Evolutionary conservation across 2,113 vertebrate species (phyloP).

Genomic region (Ptilorrhoa leucosticta): DNA sequence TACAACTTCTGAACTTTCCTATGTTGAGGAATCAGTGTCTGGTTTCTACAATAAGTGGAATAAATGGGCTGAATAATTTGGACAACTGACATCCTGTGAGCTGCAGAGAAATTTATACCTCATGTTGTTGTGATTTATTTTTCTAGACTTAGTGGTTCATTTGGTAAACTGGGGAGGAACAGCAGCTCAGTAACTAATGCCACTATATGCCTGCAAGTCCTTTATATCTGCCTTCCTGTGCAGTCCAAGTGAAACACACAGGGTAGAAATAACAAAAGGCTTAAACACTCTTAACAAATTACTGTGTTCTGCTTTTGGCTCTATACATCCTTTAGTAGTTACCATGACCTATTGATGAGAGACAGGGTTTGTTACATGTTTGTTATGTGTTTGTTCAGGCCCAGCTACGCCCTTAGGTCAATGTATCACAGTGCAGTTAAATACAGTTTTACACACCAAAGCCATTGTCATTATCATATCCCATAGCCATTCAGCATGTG

Average conservation of each 20-base stretch:
- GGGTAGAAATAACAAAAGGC: background rate
- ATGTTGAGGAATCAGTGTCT: background rate
- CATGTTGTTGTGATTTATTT: background rate
- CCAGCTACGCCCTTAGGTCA: background rate
- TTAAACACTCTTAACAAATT: background rate
- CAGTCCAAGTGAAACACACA: background rate
- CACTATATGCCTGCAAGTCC: background rate
- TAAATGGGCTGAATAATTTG: background rate
- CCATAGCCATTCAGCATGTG: background rate
- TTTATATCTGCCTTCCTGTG: background rate
- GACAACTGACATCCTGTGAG: background rate
- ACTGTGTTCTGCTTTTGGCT: background rate
- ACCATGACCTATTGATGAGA: background rate
- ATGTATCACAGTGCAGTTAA: background rate
- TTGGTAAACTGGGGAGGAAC: background rate
- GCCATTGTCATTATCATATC: background rate
- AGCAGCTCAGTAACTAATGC: background rate
- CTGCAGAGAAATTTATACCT: background rate
- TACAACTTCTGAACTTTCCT: background rate
- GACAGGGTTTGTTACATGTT: background rate
- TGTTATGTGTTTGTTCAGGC: background rate
- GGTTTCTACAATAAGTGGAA: background rate
- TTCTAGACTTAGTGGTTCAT: background rate
- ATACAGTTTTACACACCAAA: background rate
- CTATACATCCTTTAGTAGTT: background rate